Percentiles rank a stretch among this genome's conserved stretches.
Conservation (phyloP, 2,888 invertebrate species). For the Rugalucina vietnamica region DNA sequence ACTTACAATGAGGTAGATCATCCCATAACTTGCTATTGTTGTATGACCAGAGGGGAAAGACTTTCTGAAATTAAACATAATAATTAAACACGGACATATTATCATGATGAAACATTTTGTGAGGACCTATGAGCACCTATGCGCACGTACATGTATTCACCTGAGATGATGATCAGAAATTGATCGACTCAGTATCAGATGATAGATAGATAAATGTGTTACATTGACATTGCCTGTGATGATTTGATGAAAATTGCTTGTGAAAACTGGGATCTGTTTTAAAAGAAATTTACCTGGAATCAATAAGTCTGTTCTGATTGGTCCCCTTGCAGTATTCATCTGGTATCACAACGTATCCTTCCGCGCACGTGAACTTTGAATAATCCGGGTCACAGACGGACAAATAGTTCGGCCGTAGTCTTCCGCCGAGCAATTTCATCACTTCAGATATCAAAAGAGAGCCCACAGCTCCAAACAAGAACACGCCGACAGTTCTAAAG, state of each 20-base stretch:
- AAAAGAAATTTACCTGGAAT: constrained; percentile 51
- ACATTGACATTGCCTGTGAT: too few relatives aligned
- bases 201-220: too few relatives aligned
- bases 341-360: constrained; percentile 59
- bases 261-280: too few relatives aligned
- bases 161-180: too few relatives aligned
- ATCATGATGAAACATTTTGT: too few relatives aligned
- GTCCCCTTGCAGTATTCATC: constrained; percentile 67
- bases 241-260: too few relatives aligned
- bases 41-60: constrained; percentile 82
- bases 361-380: constrained; percentile 57
- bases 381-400: constrained; percentile 91
- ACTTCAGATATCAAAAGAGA: constrained; percentile 95
- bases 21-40: constrained; percentile 69
- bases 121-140: too few relatives aligned
- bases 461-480: constrained; percentile 93
- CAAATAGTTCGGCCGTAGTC: constrained; percentile 97
- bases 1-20: constrained; percentile 76
- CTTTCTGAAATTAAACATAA: constrained; percentile 71
- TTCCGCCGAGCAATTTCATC: constrained; percentile 96
- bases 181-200: too few relatives aligned
- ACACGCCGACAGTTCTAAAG: constrained; percentile 82
- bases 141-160: too few relatives aligned
- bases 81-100: too few relatives aligned
- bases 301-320: constrained; percentile 40